A percentile compares a stretch with the other conserved stretches of the same genome.
Evolutionary conservation across 2,888 invertebrate genomes (phyloP).

Genomic region (Bruchidius siliquastri): DNA sequence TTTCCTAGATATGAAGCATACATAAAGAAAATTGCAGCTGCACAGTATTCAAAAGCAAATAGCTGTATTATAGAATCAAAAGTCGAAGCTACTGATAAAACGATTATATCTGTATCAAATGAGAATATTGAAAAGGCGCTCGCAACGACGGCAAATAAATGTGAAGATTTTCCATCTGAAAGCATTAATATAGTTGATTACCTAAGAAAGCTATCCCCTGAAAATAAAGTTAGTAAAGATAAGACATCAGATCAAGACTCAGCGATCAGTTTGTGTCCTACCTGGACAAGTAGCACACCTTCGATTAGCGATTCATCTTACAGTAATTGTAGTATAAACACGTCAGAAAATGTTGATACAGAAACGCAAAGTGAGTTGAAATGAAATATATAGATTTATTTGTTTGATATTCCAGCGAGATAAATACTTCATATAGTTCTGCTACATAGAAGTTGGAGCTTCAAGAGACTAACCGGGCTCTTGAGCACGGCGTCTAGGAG

Average conservation of each 20-base stretch:
- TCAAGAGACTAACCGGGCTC: too few species aligned
- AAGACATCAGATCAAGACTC: background rate
- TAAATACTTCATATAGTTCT: background rate
- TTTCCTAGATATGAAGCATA: background rate
- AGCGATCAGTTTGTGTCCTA: background rate
- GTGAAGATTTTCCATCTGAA: background rate
- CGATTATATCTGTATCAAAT: background rate
- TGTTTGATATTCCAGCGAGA: background rate
- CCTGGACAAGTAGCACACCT: background rate
- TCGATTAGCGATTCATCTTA: background rate
- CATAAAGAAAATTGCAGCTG: background rate
- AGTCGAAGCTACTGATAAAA: background rate
- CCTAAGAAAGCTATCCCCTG: background rate
- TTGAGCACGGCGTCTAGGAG: too few species aligned
- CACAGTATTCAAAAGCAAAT: background rate
- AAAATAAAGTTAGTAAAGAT: background rate
- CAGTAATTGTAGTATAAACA: background rate
- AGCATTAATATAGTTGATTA: background rate
- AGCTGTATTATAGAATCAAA: background rate
- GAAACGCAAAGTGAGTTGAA: background rate
- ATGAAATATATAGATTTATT: background rate
- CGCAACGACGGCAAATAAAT: background rate
- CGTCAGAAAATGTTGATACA: background rate
- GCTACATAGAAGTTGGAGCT: too few species aligned
- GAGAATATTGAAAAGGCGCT: background rate